Conservation (phyloP, 1,140 invertebrate species). For the Drosophila guanche region DNA sequence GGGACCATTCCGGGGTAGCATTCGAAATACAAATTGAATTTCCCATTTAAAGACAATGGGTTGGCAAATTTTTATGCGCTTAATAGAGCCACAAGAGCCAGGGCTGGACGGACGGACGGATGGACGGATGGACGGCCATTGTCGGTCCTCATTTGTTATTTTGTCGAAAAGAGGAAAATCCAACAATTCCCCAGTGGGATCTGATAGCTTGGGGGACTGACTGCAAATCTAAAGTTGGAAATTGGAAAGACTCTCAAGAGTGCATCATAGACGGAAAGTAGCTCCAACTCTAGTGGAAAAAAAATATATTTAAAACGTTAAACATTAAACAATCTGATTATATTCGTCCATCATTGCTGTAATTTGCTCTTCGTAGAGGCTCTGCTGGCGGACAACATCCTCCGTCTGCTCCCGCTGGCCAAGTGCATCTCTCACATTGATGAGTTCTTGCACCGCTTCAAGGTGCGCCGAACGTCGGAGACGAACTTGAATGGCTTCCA, state of each 20-base stretch:
- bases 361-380: too few relatives aligned
- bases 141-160: slow-evolving; percentile 63
- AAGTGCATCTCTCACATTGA: too few relatives aligned
- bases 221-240: neutral
- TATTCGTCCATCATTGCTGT: too few relatives aligned
- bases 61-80: slow-evolving; percentile 52
- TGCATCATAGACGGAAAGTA: neutral
- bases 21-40: slow-evolving; percentile 67
- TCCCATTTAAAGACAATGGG: slow-evolving; percentile 74
- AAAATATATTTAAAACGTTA: too few relatives aligned
- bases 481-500: too few relatives aligned
- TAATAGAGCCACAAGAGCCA: neutral
- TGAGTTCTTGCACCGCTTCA: too few relatives aligned
- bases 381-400: too few relatives aligned
- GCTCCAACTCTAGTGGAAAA: too few relatives aligned
- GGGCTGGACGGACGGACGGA: too few relatives aligned
- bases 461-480: too few relatives aligned
- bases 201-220: neutral
- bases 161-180: slow-evolving; percentile 63
- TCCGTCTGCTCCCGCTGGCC: too few relatives aligned
- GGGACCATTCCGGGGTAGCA: neutral
- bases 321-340: too few relatives aligned
- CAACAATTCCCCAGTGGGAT: slow-evolving; percentile 59
- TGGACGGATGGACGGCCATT: slow-evolving; percentile 3
- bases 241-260: neutral